Evolutionary conservation across 2,797 vertebrate species (phyloP), one percentile per base, ranked within the genome.

Genomic region (Limosa lapponica): DNA sequence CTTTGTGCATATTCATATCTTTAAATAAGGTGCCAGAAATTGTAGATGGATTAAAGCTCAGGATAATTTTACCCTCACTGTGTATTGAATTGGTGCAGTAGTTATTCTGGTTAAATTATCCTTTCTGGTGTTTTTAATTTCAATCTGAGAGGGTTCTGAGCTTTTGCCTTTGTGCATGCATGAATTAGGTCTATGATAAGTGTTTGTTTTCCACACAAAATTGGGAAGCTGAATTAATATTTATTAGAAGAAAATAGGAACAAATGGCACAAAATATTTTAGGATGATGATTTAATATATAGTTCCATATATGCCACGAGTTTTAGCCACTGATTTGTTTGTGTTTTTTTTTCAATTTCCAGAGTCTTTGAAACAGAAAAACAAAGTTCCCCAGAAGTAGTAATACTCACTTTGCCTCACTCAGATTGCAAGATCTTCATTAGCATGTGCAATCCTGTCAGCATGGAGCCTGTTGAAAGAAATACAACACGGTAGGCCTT

Each of bases 111-210:
- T 54, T 80, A 91, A 92, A 90, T 95, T 96, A 75, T 81, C 36
- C n/a, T 92, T 89, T 95, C 79, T 86, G 9, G 30, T 89, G 59
- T 51, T 93, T 90, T 92, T 78, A 95, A 91, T 94, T 86, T 90
- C 58, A 94, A 41, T 57, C 51, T 90, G 57, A 87, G 49, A 93
- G 62, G 61, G 61, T 65, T 80, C 39, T 58, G 20, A 75, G 52
- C 1, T 93, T 95, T 93, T 90, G 16, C 44, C 70, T 94, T 55
- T 62, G 2, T 43, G 28, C 46, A 25, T 80, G 34, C 24, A 54
- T 80, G 54, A 88, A 84, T 78, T 89, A 74, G 49, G 13, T 70
- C 62, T 69, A 39, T 37, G n/a, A 36, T 34, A 75, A 86, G 18
- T 43, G 37, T 74, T 91, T 77, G 32, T 54, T 90, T 83, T 89